Percentiles rank a stretch among this genome's conserved stretches.
These are phyloP conservation scores for Todiramphus saurophagus DNA, from an alignment of 2,113 vertebrate genomes.

Conservation along the genomic window DNA sequence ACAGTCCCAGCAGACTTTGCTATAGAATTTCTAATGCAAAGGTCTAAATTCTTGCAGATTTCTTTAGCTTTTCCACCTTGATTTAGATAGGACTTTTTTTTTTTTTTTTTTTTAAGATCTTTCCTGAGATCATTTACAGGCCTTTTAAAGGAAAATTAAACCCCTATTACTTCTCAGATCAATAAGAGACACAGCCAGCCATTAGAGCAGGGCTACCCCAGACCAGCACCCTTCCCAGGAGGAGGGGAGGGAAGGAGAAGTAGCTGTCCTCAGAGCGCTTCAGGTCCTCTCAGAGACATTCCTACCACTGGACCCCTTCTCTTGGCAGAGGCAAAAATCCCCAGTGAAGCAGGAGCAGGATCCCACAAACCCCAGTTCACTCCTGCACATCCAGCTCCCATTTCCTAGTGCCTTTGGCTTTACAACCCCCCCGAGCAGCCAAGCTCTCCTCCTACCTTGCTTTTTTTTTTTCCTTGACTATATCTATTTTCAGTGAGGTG, in stretches of 20 bases:
- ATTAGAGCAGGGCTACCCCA: neutral
- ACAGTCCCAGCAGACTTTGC: neutral
- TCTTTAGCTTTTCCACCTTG: neutral
- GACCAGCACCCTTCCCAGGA: neutral
- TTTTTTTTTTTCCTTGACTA: neutral
- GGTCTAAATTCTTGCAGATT: neutral
- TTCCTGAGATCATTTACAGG: neutral
- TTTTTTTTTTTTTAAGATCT: neutral
- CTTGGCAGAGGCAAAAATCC: neutral
- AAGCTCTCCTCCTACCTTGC: neutral
- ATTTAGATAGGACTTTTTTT: neutral
- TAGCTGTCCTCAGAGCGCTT: neutral
- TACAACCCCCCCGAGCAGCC: neutral
- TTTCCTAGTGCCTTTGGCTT: neutral
- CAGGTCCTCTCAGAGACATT: neutral
- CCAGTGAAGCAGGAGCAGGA: neutral
- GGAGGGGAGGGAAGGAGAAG: neutral
- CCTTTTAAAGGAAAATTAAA: conserved; percentile 53
- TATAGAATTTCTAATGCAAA: neutral
- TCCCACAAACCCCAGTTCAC: rapidly evolving
- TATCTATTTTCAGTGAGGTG: neutral
- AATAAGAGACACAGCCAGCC: neutral
- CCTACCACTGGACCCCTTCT: neutral
- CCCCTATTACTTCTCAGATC: neutral
- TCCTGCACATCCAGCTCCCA: neutral